A percentile compares a stretch with the other conserved stretches of the same genome.
These are phyloP conservation scores for Ctena decussata DNA, from an alignment of 2,888 invertebrate species.

Conservation along the genomic window DNA sequence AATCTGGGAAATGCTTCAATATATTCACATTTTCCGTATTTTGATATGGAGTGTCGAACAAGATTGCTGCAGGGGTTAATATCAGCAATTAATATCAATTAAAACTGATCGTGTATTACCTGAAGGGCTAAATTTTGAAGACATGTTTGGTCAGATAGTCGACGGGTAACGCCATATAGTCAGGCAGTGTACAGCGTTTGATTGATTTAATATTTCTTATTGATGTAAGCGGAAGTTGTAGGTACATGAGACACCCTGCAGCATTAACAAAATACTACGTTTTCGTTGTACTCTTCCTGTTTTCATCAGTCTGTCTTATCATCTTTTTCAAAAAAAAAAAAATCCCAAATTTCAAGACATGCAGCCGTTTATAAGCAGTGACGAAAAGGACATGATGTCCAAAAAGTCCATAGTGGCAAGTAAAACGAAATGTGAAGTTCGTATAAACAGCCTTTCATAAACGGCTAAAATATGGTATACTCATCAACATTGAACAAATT, in stretches of 20 bases:
- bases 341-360: too few relatives aligned
- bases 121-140: not conserved
- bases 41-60: not conserved
- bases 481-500: too few relatives aligned
- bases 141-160: not conserved
- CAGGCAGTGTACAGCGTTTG: not conserved
- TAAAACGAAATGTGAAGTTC: too few relatives aligned
- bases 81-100: constrained; percentile 19
- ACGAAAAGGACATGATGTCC: too few relatives aligned
- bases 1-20: not conserved
- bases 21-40: not conserved
- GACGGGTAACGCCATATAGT: not conserved
- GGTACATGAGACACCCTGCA: not conserved
- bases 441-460: too few relatives aligned
- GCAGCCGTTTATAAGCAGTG: too few relatives aligned
- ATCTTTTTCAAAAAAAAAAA: too few relatives aligned
- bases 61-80: not conserved
- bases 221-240: not conserved
- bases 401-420: too few relatives aligned
- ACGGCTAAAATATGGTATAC: too few relatives aligned
- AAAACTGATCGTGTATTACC: constrained; percentile 1
- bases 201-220: not conserved
- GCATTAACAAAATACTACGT: not conserved
- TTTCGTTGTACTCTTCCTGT: too few relatives aligned
- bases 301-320: too few relatives aligned